Evolutionary conservation across 2,888 invertebrate species (phyloP), one percentile per base, ranked within the genome.

Genomic region (Willowsia nigromaculata): DNA sequence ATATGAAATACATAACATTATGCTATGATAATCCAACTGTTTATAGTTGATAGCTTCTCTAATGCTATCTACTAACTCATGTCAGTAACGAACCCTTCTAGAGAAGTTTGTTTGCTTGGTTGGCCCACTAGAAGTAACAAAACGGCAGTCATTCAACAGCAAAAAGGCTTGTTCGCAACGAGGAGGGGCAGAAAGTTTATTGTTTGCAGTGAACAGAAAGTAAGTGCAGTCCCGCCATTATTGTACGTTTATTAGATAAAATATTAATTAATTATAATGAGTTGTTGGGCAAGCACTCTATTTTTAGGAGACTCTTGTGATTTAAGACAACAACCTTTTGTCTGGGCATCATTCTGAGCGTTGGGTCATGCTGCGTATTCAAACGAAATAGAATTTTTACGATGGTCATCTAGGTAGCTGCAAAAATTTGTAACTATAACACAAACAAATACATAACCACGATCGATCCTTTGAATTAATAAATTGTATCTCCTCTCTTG

Each of bases 241-340:
- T 33, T n/a, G n/a, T 18, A 7, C 27, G 30, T 65, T 65, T 65
- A 65, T 65, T 65, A 65, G 33, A 65, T 33, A 65, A 65, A 65
- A 65, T 65, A n/a, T 65, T 33, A 30, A 65, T 65, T 65, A 65
- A 65, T 65, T 65, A 65, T 65, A 65, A 65, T 65, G 62, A 65
- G 62, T 33, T 33, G 33, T 13, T 27, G 62, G 27, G 1, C 2
- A 2, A 13, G 27, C n/a, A 65, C 33, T 30, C 30, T 33, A 33
- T 4, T 4, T 65, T 33, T 30, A 65, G n/a, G 33, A 65, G 27
- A 2, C 27, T 59, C 33, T 65, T 27, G 30, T 33, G 62, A 65
- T 65, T 65, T 65, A 65, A 6, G 11, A 65, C 33, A 27, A n/a
- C 15, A 65, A n/a, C 0, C 25, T 59, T 5, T 18, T 59, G 18